A percentile compares a stretch with the other conserved stretches of the same genome.
Evolutionary conservation across 2,888 invertebrate species (phyloP).

Genomic region (Chrysolina haemoptera): DNA sequence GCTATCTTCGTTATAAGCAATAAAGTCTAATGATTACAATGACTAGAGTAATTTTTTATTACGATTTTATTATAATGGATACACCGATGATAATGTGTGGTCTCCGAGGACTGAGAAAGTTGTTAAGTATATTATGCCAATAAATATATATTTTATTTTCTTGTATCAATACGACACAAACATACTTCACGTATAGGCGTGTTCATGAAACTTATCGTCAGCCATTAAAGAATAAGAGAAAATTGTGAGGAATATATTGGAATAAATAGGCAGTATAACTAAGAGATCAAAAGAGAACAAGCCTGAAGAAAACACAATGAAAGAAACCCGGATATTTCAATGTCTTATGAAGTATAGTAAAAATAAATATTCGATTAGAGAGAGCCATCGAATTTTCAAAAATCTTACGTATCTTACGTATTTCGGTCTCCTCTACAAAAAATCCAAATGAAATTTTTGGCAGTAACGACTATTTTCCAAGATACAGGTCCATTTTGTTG

Average conservation of each 20-base stretch:
- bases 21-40: slow-evolving; percentile 40
- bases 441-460: no score
- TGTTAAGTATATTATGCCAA: slow-evolving; percentile 20
- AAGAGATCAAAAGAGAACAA: neutral
- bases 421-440: no score
- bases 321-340: no score
- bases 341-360: no score
- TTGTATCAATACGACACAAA: slow-evolving; percentile 12
- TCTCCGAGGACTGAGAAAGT: slow-evolving; percentile 18
- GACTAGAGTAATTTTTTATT: slow-evolving; percentile 37
- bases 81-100: slow-evolving; percentile 36
- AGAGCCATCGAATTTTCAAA: no score
- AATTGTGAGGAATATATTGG: neutral
- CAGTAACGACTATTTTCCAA: no score
- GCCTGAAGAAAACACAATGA: neutral
- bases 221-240: slow-evolving; percentile 8
- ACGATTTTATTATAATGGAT: slow-evolving; percentile 39
- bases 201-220: neutral
- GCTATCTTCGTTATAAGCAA: slow-evolving; percentile 26
- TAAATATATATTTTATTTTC: slow-evolving; percentile 28
- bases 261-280: neutral
- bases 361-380: no score
- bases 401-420: no score
- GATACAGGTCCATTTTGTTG: no score
- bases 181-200: neutral